Evolutionary conservation across 1,140 invertebrate genomes (phyloP).

Genomic region (Diplogasteroides magnus): DNA sequence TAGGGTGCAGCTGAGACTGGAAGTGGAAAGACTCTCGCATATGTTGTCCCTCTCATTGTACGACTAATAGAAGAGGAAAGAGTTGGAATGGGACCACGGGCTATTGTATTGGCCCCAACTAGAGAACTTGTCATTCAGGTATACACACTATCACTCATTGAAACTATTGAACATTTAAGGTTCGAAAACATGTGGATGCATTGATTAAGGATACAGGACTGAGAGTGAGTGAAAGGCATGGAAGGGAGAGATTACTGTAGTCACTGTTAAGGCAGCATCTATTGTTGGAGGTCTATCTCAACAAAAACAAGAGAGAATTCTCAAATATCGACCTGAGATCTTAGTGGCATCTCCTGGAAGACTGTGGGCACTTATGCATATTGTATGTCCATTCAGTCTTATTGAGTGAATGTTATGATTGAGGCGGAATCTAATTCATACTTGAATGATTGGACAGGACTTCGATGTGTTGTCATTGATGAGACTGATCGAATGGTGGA

Average conservation of each 20-base stretch:
- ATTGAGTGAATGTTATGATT: neutral
- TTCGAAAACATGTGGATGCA: neutral
- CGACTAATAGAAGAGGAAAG: slow-evolving; percentile 66
- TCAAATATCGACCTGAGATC: slow-evolving; percentile 75
- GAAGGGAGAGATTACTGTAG: slow-evolving; percentile 12
- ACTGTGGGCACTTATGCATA: slow-evolving; percentile 78
- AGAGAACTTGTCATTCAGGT: slow-evolving; percentile 90
- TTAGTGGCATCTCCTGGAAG: slow-evolving; percentile 92
- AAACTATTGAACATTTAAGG: slow-evolving; percentile 60
- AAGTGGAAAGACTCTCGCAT: slow-evolving; percentile 92
- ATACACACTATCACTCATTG: slow-evolving; percentile 62
- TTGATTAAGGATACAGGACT: neutral
- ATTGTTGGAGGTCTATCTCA: slow-evolving; percentile 33
- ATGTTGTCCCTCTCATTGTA: slow-evolving; percentile 82
- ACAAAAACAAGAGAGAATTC: slow-evolving; percentile 79
- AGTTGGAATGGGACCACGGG: slow-evolving; percentile 51
- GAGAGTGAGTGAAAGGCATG: neutral
- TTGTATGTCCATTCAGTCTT: neutral
- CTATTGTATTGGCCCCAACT: slow-evolving; percentile 84
- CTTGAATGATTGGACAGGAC: slow-evolving; percentile 54
- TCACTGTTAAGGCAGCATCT: slow-evolving; percentile 19
- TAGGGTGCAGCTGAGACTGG: slow-evolving; percentile 90
- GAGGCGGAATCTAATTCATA: slow-evolving; percentile 53
- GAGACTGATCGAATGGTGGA: slow-evolving; percentile 98
- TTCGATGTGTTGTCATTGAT: slow-evolving; percentile 82